phyloP scores from a whole-genome alignment of 1,140 invertebrate genomes.

The Tetramorium simillimum region DNA sequence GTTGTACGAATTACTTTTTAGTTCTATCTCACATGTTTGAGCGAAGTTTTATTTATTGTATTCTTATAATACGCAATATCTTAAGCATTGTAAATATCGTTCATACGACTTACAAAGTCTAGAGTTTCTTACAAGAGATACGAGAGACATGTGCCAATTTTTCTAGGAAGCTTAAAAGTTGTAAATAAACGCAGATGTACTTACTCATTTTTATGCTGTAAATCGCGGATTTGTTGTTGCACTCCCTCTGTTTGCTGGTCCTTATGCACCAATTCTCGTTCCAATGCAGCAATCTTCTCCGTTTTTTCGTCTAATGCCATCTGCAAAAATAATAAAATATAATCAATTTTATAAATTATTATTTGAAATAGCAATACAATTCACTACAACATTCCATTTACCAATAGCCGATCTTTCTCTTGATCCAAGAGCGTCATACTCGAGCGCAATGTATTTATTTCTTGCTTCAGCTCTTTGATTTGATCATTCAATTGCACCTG shows the following conservation, averaged over 20 bases:
- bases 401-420: conserved; percentile 87
- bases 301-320: conserved; percentile 87
- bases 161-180: conserved; percentile 31
- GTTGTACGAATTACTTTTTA: neutral
- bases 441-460: conserved; percentile 86
- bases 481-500: conserved; percentile 86
- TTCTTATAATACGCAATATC: neutral
- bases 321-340: conserved; percentile 67
- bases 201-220: conserved; percentile 84
- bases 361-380: neutral
- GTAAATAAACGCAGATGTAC: conserved; percentile 71
- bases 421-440: conserved; percentile 86
- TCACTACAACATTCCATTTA: conserved; percentile 66
- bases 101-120: neutral
- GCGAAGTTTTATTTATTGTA: conserved; percentile 35
- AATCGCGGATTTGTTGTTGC: conserved; percentile 80
- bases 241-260: conserved; percentile 76
- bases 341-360: conserved; percentile 9
- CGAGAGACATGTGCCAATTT: conserved; percentile 51
- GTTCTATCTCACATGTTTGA: neutral
- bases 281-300: conserved; percentile 85
- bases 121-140: neutral
- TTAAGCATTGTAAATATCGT: conserved; percentile 65
- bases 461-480: conserved; percentile 85
- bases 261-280: conserved; percentile 86